These are phyloP conservation scores for Hoplostethus mediterraneus DNA, from an alignment of 2,797 vertebrate species.

Conservation along the genomic window DNA sequence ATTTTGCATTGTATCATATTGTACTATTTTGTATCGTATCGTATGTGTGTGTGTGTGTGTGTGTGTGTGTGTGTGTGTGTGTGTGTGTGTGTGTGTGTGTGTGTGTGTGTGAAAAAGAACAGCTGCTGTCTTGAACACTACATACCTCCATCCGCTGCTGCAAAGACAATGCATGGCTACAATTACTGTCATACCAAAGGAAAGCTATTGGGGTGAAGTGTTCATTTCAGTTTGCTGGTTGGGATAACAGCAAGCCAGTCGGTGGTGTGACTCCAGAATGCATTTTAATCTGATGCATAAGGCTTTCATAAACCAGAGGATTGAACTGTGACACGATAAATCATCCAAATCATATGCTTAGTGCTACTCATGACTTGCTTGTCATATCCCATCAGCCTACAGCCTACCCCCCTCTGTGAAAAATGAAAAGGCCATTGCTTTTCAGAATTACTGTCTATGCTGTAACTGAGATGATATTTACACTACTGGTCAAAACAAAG, in stretches of 20 bases:
- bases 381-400: background rate
- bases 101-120: constrained; percentile 3
- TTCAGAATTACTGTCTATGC: no score
- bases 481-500: no score
- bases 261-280: constrained; percentile 11
- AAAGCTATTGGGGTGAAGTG: background rate
- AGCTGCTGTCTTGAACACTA: background rate
- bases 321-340: constrained; percentile 22
- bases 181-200: background rate
- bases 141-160: no score
- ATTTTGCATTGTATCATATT: no score
- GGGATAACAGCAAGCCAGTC: background rate
- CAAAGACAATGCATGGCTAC: background rate
- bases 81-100: no score
- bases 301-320: constrained; percentile 44
- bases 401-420: background rate
- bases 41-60: no score
- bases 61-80: background rate
- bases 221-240: background rate
- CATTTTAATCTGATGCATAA: constrained; percentile 40
- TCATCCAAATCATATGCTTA: constrained; percentile 33
- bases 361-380: constrained; percentile 13
- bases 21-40: no score
- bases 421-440: no score
- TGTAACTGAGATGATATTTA: no score